A percentile compares a stretch with the other conserved stretches of the same genome.
Conservation (phyloP, 2,888 invertebrate genomes). For the Sericinus montela region DNA sequence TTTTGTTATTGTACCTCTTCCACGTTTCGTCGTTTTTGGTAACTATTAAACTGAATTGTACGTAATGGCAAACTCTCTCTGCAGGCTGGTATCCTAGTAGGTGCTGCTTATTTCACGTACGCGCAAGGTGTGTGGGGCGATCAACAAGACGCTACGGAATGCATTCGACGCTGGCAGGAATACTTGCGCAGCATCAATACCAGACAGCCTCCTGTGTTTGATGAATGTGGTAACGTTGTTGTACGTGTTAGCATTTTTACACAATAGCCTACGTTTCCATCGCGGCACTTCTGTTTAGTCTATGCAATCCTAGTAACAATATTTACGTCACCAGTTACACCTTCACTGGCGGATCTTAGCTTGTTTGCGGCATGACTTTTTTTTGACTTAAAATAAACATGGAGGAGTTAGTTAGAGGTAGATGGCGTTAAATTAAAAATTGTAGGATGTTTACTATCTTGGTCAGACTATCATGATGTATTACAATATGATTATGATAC, state of each 20-base stretch:
- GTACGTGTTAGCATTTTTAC: constrained; percentile 38
- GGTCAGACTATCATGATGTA: too few species aligned
- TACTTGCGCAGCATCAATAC: constrained; percentile 64
- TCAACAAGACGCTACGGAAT: constrained; percentile 64
- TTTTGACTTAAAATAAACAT: too few species aligned
- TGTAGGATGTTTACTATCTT: too few species aligned
- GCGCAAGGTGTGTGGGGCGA: constrained; percentile 72
- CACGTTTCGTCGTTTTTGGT: constrained; percentile 48
- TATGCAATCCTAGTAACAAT: constrained; percentile 17
- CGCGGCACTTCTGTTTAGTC: constrained; percentile 17
- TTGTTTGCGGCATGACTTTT: too few species aligned
- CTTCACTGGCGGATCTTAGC: too few species aligned
- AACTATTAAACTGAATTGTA: constrained; percentile 24
- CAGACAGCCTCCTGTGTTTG: constrained; percentile 61
- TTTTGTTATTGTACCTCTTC: constrained; percentile 39
- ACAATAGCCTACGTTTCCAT: not conserved
- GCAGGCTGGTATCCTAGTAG: constrained; percentile 67
- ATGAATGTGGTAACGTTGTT: constrained; percentile 59
- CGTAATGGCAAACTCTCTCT: constrained; percentile 12
- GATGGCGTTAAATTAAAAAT: too few species aligned
- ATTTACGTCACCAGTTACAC: constrained; percentile 1
- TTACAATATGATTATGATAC: too few species aligned
- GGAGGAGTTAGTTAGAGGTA: too few species aligned
- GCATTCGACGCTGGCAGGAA: constrained; percentile 63
- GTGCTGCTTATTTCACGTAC: constrained; percentile 66